phyloP scores from a whole-genome alignment of 2,888 invertebrate genomes.

The Amblyjoppa proteus region DNA sequence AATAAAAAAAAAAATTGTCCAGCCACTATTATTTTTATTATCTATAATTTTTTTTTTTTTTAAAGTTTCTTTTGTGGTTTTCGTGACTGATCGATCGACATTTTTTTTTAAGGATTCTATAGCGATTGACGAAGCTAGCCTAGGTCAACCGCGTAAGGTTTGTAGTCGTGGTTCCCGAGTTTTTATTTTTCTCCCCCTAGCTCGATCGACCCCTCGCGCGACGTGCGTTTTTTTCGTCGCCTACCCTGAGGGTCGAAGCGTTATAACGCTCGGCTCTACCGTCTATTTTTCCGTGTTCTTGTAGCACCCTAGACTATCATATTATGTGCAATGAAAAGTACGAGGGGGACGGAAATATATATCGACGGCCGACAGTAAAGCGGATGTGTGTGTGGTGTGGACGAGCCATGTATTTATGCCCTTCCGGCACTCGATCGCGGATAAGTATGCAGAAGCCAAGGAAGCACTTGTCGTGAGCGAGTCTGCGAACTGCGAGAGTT shows the following conservation, averaged over 20 bases:
- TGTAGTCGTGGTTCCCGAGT: conserved; percentile 2
- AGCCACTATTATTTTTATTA: no score
- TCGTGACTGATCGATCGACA: neutral
- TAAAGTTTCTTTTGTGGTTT: no score
- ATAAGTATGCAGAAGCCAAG: conserved; percentile 13
- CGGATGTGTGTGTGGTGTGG: neutral
- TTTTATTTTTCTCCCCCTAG: neutral
- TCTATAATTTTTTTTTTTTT: no score
- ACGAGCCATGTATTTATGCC: neutral
- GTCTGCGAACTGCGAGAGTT: conserved; percentile 49
- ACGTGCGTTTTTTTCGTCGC: neutral
- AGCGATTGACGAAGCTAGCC: conserved; percentile 59
- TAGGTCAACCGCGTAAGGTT: conserved; percentile 66
- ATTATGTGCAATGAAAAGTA: conserved; percentile 10
- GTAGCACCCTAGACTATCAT: conserved; percentile 11
- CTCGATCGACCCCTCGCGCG: neutral
- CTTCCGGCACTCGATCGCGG: neutral
- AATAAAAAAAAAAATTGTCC: no score
- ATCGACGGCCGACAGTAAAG: neutral
- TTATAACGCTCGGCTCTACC: neutral
- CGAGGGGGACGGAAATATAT: neutral
- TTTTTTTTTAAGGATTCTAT: neutral
- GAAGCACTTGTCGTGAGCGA: conserved; percentile 70
- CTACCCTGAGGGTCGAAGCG: neutral
- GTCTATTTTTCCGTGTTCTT: neutral